These are phyloP conservation scores for Spilarctia lutea DNA, from an alignment of 2,888 invertebrate genomes.

Conservation along the genomic window DNA sequence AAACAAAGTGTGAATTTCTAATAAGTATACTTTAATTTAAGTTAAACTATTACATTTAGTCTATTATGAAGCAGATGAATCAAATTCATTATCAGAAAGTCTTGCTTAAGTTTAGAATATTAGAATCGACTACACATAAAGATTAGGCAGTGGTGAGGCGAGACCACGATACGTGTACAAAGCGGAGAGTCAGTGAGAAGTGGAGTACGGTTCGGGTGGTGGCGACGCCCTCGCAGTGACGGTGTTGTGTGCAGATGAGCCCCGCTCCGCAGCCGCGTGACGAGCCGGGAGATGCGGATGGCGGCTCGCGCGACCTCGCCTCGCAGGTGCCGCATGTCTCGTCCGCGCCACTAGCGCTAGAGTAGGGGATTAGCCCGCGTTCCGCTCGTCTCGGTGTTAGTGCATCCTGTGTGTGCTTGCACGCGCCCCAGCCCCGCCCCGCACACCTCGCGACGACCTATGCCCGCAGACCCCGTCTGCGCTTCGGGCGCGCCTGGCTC, in stretches of 20 bases:
- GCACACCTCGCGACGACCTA: slow-evolving; percentile 69
- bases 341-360: slow-evolving; percentile 64
- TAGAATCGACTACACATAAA: slow-evolving; percentile 47
- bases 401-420: slow-evolving; percentile 78
- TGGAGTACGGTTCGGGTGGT: slow-evolving; percentile 79
- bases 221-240: slow-evolving; percentile 80
- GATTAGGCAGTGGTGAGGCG: slow-evolving; percentile 52
- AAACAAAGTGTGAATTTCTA: slow-evolving; percentile 43
- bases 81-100: slow-evolving; percentile 31
- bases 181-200: slow-evolving; percentile 85
- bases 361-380: slow-evolving; percentile 82
- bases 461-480: slow-evolving; percentile 74
- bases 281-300: slow-evolving; percentile 78
- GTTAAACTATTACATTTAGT: slow-evolving; percentile 35
- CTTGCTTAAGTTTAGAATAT: slow-evolving; percentile 53
- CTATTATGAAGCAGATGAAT: slow-evolving; percentile 36
- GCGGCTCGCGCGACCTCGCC: slow-evolving; percentile 81
- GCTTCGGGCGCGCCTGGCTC: slow-evolving; percentile 83
- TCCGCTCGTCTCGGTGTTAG: slow-evolving; percentile 80
- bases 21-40: slow-evolving; percentile 35
- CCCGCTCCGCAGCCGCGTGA: slow-evolving; percentile 82
- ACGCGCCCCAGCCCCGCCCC: slow-evolving; percentile 69
- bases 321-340: slow-evolving; percentile 81
- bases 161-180: slow-evolving; percentile 51
- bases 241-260: slow-evolving; percentile 86